Percentiles rank a stretch among this genome's conserved stretches.
Conservation (phyloP, 2,888 invertebrate species). For the Slavum lentiscoides region DNA sequence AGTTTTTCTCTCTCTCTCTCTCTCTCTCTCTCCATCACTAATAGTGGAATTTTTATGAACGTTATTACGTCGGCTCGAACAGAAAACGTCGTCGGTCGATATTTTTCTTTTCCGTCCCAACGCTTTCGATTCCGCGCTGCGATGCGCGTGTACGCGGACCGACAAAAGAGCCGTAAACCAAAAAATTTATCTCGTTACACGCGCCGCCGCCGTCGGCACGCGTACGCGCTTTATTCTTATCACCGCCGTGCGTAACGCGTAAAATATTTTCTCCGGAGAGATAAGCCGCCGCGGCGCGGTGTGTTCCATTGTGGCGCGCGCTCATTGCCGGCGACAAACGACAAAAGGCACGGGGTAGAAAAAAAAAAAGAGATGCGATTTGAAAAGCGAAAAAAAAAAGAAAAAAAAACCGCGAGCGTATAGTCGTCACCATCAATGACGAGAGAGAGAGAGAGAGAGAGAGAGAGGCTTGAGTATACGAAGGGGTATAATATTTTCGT, state of each 20-base stretch:
- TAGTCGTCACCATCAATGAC: constrained; percentile 14
- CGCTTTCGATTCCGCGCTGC: not conserved
- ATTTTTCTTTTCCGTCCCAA: constrained; percentile 17
- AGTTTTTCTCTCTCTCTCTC: no score
- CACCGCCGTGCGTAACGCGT: not conserved
- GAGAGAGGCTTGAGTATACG: no score
- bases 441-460: not conserved
- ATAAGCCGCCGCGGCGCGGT: constrained; percentile 21
- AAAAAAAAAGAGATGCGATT: not conserved
- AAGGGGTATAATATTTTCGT: no score
- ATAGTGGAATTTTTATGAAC: constrained; percentile 13
- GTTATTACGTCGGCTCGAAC: constrained; percentile 5
- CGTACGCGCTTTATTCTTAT: constrained; percentile 15
- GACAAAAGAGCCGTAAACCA: constrained; percentile 39
- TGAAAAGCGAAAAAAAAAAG: not conserved
- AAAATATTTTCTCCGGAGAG: constrained; percentile 29
- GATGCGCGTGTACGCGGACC: not conserved
- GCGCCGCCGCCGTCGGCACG: constrained; percentile 4
- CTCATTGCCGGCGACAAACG: constrained; percentile 25
- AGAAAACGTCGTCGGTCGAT: constrained; percentile 20
- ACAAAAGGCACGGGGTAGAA: constrained; percentile 4
- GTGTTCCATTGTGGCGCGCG: constrained; percentile 27
- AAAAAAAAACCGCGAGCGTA: not conserved
- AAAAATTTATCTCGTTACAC: constrained; percentile 24
- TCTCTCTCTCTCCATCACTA: not conserved